Evolutionary conservation across 1,140 invertebrate species (phyloP).

Genomic region (Papilio xuthus): DNA sequence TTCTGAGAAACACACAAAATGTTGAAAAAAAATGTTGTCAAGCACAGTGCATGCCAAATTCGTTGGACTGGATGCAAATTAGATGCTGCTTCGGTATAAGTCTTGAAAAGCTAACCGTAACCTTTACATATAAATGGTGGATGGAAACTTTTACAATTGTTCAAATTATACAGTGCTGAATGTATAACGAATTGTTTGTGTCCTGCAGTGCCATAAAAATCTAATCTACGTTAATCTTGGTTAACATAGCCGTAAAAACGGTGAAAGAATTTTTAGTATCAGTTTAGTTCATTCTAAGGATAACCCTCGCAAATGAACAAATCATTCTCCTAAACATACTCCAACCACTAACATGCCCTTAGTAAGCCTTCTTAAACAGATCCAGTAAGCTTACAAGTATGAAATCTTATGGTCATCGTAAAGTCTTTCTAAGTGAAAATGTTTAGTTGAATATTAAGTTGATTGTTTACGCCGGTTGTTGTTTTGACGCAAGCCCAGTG

Average conservation of each 20-base stretch:
- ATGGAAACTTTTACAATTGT: too few relatives aligned
- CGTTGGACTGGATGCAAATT: not conserved
- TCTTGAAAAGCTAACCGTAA: not conserved
- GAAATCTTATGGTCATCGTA: not conserved
- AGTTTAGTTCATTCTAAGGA: not conserved
- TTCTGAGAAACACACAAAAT: too few relatives aligned
- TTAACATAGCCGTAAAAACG: not conserved
- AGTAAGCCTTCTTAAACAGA: not conserved
- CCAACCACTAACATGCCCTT: not conserved
- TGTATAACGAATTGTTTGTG: not conserved
- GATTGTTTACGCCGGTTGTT: slow-evolving; percentile 17
- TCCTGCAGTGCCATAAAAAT: not conserved
- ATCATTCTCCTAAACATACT: not conserved
- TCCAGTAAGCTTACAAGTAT: not conserved
- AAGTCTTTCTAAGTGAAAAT: not conserved
- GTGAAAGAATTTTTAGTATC: not conserved
- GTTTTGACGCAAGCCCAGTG: not conserved
- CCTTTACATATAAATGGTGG: too few relatives aligned
- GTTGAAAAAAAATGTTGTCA: not conserved
- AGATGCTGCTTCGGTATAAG: not conserved
- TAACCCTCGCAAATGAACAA: not conserved
- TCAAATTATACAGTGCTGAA: not conserved
- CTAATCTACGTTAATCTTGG: not conserved
- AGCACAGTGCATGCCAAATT: not conserved
- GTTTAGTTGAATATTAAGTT: not conserved